Evolutionary conservation across 53 echinoderm and acorn worm species (phyloP).

Genomic region (Pentamera pediparva): DNA sequence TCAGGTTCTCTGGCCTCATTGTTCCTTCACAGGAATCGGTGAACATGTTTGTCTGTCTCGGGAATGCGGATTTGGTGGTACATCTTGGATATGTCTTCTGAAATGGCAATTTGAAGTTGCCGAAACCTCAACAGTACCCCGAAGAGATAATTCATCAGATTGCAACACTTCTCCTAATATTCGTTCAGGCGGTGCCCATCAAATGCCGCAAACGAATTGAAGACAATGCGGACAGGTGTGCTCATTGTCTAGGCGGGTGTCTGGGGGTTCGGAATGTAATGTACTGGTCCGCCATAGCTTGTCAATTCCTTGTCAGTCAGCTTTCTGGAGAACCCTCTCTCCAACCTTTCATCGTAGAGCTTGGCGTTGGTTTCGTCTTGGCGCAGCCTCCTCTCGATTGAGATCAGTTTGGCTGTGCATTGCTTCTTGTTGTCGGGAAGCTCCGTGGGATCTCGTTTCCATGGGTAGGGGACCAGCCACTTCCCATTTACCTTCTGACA

Average conservation of each 20-base stretch:
- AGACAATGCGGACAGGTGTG: background rate
- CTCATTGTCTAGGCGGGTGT: background rate
- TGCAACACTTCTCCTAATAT: background rate
- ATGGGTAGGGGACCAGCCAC: conserved; percentile 56
- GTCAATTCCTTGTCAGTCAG: background rate
- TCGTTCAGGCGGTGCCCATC: background rate
- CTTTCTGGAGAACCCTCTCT: background rate
- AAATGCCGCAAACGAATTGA: background rate
- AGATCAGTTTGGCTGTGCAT: background rate
- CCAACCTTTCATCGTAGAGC: background rate
- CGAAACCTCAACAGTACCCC: background rate
- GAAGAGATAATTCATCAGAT: background rate
- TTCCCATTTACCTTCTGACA: conserved; percentile 40
- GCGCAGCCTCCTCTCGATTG: background rate
- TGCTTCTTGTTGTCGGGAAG: conserved; percentile 51
- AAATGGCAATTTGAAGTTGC: background rate
- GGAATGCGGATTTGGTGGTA: no score
- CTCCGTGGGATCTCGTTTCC: conserved; percentile 38
- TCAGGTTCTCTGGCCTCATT: conserved; percentile 16
- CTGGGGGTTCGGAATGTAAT: background rate
- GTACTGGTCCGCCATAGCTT: background rate
- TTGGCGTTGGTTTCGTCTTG: background rate
- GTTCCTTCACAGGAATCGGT: conserved; percentile 41
- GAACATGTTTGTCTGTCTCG: conserved; percentile 49
- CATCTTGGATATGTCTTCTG: no score